Evolutionary conservation across 2,113 vertebrate species (phyloP), one percentile per base, ranked within the genome.

Genomic region (Craseonycteris thonglongyai): DNA sequence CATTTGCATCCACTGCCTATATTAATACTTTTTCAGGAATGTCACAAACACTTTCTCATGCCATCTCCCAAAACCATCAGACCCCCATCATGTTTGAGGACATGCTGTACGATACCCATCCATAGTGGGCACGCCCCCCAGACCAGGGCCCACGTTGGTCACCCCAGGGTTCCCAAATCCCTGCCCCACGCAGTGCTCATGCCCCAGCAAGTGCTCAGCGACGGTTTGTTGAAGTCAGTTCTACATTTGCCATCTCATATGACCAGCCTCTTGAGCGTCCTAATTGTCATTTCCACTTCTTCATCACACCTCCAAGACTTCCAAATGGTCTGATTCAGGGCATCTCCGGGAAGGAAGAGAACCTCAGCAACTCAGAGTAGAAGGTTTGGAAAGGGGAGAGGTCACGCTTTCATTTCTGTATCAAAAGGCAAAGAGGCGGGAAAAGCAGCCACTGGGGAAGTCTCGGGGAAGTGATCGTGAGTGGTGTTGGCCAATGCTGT

Each of bases 131-230:
- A 5, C n/a, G 49, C 21, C 79, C 49, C 82, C 14, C 10, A 82
- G 59, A 54, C 69, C 7, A 33, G n/a, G 69, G 45, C 47, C 82
- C 35, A 10, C 5, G 54, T 26, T 14, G 58, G 30, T 18, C 42
- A 30, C 49, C 59, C 65, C 54, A 9, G 86, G 84, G 82, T 22
- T 33, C 56, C 90, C 69, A n/a, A 47, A 65, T 68, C 86, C 89
- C 81, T 81, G 66, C 79, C 93, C 71, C 33, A 33, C 4, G 30
- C 51, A 15, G 85, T 94, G 96, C 84, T 61, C 93, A 59, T 61
- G 66, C 66, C 68, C 88, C 49, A 69, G 90, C 40, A 91, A 58
- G 96, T 92, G 79, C 82, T 76, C 68, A 79, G 93, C 91, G 96
- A 94, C 66, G 88, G 66, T 78, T 61, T 79, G 68, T 18, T 28